Evolutionary conservation across 2,113 vertebrate species (phyloP), one percentile per base, ranked within the genome.

Genomic region (Chloropsis hardwickii): DNA sequence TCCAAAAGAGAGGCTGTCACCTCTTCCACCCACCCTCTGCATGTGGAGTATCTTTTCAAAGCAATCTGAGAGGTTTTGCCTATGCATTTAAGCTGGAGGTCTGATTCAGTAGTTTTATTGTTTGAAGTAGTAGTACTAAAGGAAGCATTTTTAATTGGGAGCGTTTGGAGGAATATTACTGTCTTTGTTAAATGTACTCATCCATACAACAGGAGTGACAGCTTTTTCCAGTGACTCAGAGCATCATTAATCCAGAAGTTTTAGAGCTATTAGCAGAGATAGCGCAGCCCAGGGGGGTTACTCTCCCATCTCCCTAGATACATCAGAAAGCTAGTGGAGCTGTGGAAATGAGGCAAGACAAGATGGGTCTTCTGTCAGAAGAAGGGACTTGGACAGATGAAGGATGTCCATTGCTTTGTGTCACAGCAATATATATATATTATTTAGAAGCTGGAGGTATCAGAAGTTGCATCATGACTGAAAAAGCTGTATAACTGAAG

Each of bases 1-100:
- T 88, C 76, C 65, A 56, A 56, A 94, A 74, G 87, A 93, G 71
- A 71, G 3, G 8, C 72, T 96, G 91, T 88, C 93, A 94, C 88
- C 82, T 88, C 44, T 92, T 86, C 90, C 76, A 93, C 90, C 90
- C 92, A 96, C 90, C 53, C 28, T 71, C 64, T 78, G 53, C 76
- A 39, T 60, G 47, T 78, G 56, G 67, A 92, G 58, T 64, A 54
- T 73, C 79, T 95, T 92, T 88, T 86, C 51, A 92, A 53, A 94
- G 91, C 70, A 86, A 53, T 84, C 57, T 72, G 81, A 79, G 65
- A 83, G 51, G 64, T 91, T 86, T 83, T 92, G 85, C 79, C n/a
- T 74, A 31, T 64, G 81, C 31, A 45, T 86, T 95, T 88, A 71
- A 94, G 48, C 31, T 35, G 60, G 90, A 92, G 51, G 25, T 65